Conservation (phyloP, 2,797 vertebrate species). For the Gambelia wislizenii region DNA sequence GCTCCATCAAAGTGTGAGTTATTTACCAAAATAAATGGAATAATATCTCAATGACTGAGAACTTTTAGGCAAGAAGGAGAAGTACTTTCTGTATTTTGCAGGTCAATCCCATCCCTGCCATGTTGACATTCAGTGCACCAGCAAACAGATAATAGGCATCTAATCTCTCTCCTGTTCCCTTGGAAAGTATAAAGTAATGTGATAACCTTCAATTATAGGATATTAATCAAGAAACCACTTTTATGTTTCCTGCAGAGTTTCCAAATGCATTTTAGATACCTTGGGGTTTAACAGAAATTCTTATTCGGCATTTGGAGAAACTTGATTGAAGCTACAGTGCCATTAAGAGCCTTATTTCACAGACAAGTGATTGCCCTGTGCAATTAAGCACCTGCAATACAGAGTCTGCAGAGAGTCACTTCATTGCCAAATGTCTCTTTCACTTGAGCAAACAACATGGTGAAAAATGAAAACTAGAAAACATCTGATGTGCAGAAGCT, state of each 20-base stretch:
- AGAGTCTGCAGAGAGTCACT: slow-evolving; percentile 21
- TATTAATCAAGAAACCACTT: slow-evolving; percentile 51
- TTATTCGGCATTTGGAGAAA: slow-evolving; percentile 50
- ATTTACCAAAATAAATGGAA: not conserved
- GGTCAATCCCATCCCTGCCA: not conserved
- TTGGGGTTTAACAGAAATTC: slow-evolving; percentile 44
- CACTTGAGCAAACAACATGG: slow-evolving; percentile 17
- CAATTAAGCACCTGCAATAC: slow-evolving; percentile 55
- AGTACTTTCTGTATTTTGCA: not conserved
- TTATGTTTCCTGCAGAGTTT: slow-evolving; percentile 31
- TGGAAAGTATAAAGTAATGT: slow-evolving; percentile 4
- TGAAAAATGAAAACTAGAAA: slow-evolving; percentile 25
- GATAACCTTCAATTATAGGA: slow-evolving; percentile 40
- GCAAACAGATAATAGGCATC: slow-evolving; percentile 2
- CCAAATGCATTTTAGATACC: slow-evolving; percentile 38
- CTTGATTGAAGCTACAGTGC: slow-evolving; percentile 30
- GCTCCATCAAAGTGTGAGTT: not conserved
- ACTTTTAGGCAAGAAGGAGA: not conserved
- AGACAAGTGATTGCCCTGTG: slow-evolving; percentile 42
- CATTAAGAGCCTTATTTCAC: slow-evolving; percentile 47
- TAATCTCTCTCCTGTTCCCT: slow-evolving; percentile 7
- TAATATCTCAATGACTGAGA: not conserved
- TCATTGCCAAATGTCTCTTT: slow-evolving; percentile 31
- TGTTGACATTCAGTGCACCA: not conserved
- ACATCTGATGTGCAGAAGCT: not conserved